Evolutionary conservation across 2,888 invertebrate species (phyloP).

Genomic region (Baccha elongata): DNA sequence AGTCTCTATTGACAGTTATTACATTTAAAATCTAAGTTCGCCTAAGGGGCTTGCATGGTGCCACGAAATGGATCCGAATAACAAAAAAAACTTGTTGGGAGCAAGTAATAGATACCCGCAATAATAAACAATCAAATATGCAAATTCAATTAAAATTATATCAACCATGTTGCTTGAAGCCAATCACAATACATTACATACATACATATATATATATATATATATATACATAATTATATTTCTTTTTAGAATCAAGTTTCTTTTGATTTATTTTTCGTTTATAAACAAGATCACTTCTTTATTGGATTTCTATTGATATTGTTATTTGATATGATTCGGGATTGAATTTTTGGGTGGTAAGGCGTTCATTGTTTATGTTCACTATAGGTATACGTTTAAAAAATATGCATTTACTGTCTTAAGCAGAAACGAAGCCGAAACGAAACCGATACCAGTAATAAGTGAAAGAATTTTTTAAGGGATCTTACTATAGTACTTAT

Average conservation of each 20-base stretch:
- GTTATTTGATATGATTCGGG: not conserved
- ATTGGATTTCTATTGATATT: conserved; percentile 23
- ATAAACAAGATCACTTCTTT: not conserved
- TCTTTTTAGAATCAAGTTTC: conserved; percentile 21
- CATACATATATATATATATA: too few relatives aligned
- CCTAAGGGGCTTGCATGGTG: not conserved
- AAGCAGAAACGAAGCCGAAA: too few relatives aligned
- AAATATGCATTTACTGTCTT: too few relatives aligned
- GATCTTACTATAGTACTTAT: too few relatives aligned
- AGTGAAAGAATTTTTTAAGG: too few relatives aligned
- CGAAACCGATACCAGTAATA: too few relatives aligned
- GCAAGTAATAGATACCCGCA: conserved; percentile 22
- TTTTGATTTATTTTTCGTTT: not conserved
- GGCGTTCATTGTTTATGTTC: too few relatives aligned
- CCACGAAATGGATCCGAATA: conserved; percentile 16
- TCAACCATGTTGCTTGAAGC: conserved; percentile 42
- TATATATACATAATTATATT: too few relatives aligned
- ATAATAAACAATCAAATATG: conserved; percentile 64
- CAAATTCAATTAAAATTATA: conserved; percentile 64
- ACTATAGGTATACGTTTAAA: too few relatives aligned
- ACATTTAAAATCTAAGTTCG: not conserved
- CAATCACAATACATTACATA: too few relatives aligned
- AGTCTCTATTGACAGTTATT: conserved; percentile 5
- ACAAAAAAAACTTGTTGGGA: conserved; percentile 9
- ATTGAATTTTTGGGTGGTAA: too few relatives aligned